Percentiles rank a stretch among this genome's conserved stretches.
Evolutionary conservation across 2,113 vertebrate genomes (phyloP).

Genomic region (Phainopepla nitens): DNA sequence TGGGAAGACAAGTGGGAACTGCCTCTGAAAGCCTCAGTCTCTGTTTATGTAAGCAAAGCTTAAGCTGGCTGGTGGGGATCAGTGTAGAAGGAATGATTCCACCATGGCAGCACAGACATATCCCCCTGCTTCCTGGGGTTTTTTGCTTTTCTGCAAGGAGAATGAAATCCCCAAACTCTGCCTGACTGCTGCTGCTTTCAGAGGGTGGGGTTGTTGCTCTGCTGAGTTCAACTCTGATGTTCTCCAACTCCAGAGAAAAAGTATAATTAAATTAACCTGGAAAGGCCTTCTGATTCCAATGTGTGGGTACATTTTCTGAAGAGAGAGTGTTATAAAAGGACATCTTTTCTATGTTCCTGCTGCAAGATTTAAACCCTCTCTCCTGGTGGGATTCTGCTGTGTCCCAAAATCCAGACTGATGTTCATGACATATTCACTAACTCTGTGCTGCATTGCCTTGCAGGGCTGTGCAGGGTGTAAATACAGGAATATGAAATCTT

Average conservation of each 20-base stretch:
- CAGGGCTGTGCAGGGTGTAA: neutral
- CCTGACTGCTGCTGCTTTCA: neutral
- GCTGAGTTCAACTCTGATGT: neutral
- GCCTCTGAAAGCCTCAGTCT: neutral
- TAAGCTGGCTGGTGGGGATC: neutral
- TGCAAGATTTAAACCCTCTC: constrained; percentile 7
- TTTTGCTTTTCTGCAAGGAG: neutral
- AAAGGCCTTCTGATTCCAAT: neutral
- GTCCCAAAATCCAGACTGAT: neutral
- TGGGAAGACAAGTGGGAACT: neutral
- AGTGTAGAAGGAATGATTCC: neutral
- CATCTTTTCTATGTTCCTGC: neutral
- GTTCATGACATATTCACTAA: neutral
- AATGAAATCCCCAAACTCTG: neutral
- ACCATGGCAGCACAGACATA: neutral
- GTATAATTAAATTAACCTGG: neutral
- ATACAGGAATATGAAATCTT: neutral
- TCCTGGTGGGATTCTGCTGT: neutral
- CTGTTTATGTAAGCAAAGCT: constrained; percentile 1
- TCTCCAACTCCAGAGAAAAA: neutral
- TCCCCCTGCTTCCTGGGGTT: neutral
- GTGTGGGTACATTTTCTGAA: neutral
- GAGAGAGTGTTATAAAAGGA: neutral
- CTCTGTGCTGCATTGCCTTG: neutral
- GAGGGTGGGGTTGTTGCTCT: neutral